phyloP scores from a whole-genome alignment of 2,797 vertebrate species.

The Phylloscopus collybita region DNA sequence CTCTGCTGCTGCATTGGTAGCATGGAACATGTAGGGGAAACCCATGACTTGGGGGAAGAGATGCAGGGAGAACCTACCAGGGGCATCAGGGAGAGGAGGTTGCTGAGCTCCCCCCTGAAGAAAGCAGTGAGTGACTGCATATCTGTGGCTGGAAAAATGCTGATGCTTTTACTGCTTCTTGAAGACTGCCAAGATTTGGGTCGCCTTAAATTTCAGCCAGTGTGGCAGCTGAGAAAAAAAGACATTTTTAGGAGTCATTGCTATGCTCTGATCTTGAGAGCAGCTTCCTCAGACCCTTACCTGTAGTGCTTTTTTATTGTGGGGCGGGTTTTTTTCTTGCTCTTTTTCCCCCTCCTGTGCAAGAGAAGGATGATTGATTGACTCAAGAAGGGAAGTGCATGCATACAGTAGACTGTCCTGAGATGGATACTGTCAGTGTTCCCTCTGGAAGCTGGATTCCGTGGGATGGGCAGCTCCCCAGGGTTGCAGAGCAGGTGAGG shows the following conservation, averaged over 20 bases:
- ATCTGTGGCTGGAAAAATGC: not conserved
- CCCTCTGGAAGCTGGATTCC: not conserved
- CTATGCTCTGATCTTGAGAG: not conserved
- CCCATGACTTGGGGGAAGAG: not conserved
- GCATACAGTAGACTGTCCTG: not conserved
- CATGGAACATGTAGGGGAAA: not conserved
- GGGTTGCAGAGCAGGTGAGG: not conserved
- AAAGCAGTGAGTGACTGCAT: accelerated
- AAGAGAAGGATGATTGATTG: not conserved
- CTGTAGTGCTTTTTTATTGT: not conserved
- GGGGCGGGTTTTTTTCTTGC: not conserved
- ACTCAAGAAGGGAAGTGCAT: accelerated
- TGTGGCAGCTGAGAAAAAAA: not conserved
- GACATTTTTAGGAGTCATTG: not conserved
- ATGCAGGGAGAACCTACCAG: not conserved
- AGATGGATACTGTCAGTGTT: not conserved
- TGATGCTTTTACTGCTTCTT: not conserved
- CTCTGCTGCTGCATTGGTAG: not conserved
- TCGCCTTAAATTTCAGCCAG: not conserved
- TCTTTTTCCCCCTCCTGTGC: not conserved
- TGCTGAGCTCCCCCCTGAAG: not conserved
- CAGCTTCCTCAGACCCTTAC: not conserved
- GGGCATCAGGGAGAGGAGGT: not conserved
- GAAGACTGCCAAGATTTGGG: not conserved
- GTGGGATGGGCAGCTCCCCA: not conserved